phyloP scores from a whole-genome alignment of 2,797 vertebrate genomes.

The Hydrocynus forskahlii region DNA sequence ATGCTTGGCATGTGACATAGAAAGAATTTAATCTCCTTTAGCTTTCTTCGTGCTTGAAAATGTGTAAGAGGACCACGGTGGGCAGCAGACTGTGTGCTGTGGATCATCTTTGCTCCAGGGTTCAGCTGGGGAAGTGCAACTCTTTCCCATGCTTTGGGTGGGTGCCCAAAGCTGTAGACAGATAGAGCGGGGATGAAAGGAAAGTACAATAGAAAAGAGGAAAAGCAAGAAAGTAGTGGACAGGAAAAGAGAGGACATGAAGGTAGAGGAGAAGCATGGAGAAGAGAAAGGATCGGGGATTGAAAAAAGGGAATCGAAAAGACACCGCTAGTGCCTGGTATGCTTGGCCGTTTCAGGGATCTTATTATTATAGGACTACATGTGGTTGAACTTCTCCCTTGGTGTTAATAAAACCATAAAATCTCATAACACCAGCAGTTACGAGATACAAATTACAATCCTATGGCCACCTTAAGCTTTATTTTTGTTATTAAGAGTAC shows the following conservation, averaged over 20 bases:
- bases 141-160: conserved; percentile 25
- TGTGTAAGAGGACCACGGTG: neutral
- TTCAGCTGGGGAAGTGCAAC: neutral
- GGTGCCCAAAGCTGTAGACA: neutral
- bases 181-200: neutral
- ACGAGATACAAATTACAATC: too few species aligned
- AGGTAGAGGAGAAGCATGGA: neutral
- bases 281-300: neutral
- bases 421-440: too few species aligned
- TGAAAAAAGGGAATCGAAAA: neutral
- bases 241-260: neutral
- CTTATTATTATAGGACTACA: too few species aligned
- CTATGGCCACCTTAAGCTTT: too few species aligned
- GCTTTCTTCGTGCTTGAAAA: conserved; percentile 12
- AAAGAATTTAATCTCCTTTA: conserved; percentile 34
- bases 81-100: neutral
- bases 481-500: too few species aligned
- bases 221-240: neutral
- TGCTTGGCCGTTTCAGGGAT: too few species aligned
- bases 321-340: neutral
- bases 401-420: too few species aligned
- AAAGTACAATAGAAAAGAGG: neutral
- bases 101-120: neutral
- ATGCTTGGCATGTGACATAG: conserved; percentile 30
- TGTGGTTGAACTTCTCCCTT: too few species aligned